Conservation (phyloP, 2,113 vertebrate species). For the Cebus imitator region DNA sequence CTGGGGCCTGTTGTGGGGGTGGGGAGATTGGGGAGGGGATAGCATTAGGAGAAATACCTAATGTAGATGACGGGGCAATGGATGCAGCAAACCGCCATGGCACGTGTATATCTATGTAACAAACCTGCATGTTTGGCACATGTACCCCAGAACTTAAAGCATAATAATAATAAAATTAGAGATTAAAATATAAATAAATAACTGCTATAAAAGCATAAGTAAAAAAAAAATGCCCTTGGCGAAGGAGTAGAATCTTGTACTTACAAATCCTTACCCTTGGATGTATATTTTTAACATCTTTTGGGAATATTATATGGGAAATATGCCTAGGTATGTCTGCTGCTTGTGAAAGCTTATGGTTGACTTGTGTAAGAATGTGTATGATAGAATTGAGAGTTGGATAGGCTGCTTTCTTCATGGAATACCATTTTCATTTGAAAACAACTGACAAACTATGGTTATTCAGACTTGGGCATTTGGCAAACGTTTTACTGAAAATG, state of each 20-base stretch:
- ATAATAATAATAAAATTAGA: too few species aligned
- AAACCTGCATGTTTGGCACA: too few species aligned
- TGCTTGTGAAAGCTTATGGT: background rate
- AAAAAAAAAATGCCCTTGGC: background rate
- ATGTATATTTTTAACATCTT: background rate
- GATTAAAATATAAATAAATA: too few species aligned
- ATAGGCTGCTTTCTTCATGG: background rate
- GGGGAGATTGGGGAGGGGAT: too few species aligned
- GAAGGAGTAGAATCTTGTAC: background rate
- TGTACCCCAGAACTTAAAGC: too few species aligned
- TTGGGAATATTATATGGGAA: background rate
- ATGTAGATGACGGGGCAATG: too few species aligned
- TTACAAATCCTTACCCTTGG: background rate
- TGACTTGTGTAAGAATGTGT: background rate
- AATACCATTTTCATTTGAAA: slow-evolving; percentile 5
- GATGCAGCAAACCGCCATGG: too few species aligned
- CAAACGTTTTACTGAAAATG: slow-evolving; percentile 32
- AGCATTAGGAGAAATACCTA: too few species aligned
- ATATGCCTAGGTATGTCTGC: background rate
- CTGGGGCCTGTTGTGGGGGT: too few species aligned
- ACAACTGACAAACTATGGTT: background rate
- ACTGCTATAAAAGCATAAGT: too few species aligned
- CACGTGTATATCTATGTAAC: too few species aligned
- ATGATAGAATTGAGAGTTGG: background rate
- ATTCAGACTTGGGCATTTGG: background rate